Evolutionary conservation across 2,888 invertebrate species (phyloP).

Genomic region (Mesoligia furuncula): DNA sequence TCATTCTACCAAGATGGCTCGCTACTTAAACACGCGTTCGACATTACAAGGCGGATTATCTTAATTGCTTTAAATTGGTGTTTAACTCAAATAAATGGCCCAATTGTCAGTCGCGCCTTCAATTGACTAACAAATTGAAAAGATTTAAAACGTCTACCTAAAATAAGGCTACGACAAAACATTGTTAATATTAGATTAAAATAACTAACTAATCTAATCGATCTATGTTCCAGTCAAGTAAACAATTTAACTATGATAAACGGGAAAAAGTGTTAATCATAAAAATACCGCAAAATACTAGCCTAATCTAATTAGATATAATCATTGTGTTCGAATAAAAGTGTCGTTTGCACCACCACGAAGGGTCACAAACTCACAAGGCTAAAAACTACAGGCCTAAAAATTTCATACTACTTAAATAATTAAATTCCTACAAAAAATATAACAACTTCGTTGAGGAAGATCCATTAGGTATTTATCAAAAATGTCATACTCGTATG

Average conservation of each 20-base stretch:
- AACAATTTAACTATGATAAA: neutral
- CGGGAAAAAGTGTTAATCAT: neutral
- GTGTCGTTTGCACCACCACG: neutral
- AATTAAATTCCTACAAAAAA: constrained; percentile 37
- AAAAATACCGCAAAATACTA: neutral
- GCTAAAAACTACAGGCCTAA: constrained; percentile 2
- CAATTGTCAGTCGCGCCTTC: constrained; percentile 58
- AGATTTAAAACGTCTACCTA: constrained; percentile 36
- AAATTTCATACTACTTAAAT: neutral
- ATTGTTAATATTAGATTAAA: constrained; percentile 6
- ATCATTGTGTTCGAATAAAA: constrained; percentile 1
- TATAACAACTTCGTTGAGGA: constrained; percentile 41
- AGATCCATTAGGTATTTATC: constrained; percentile 27
- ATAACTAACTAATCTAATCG: neutral
- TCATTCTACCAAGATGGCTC: constrained; percentile 19
- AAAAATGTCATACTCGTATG: constrained; percentile 34
- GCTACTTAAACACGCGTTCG: constrained; percentile 20
- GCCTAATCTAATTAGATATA: neutral
- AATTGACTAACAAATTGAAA: constrained; percentile 65
- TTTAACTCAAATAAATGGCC: constrained; percentile 62
- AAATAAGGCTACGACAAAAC: constrained; percentile 17
- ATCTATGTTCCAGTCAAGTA: neutral
- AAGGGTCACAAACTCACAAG: neutral
- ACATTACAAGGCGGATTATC: constrained; percentile 52
- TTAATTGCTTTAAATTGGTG: constrained; percentile 65